A percentile compares a stretch with the other conserved stretches of the same genome.
These are phyloP conservation scores for Dolomedes plantarius DNA, from an alignment of 2,888 invertebrate genomes.

Conservation along the genomic window DNA sequence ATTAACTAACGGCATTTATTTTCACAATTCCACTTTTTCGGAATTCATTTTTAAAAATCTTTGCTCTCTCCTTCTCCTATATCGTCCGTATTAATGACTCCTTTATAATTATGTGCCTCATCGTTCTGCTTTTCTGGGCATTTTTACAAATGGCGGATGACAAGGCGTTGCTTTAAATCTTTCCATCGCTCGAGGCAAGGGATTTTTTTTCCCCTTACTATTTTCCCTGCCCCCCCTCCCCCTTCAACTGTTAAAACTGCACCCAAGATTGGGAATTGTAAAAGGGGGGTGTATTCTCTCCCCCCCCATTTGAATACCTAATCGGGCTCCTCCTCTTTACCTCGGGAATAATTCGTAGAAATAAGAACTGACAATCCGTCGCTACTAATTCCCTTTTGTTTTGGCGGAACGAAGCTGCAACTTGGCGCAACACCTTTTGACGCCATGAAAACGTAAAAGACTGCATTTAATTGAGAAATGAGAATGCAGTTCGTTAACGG, in stretches of 20 bases:
- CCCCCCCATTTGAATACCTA: slow-evolving; percentile 59
- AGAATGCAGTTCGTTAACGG: slow-evolving; percentile 60
- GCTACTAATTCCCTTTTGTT: slow-evolving; percentile 66
- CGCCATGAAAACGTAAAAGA: slow-evolving; percentile 32
- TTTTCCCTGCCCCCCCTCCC: neutral
- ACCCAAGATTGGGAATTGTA: slow-evolving; percentile 21
- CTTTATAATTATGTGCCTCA: slow-evolving; percentile 57
- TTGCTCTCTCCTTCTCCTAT: neutral
- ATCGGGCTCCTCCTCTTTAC: slow-evolving; percentile 39
- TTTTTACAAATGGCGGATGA: slow-evolving; percentile 59
- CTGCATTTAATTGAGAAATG: slow-evolving; percentile 69
- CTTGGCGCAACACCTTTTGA: slow-evolving; percentile 49
- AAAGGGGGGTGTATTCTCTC: neutral
- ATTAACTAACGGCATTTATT: slow-evolving; percentile 18
- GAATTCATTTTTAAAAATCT: slow-evolving; percentile 14
- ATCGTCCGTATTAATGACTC: slow-evolving; percentile 47
- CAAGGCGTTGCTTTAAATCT: slow-evolving; percentile 56
- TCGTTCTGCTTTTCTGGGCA: slow-evolving; percentile 51
- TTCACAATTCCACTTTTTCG: slow-evolving; percentile 2
- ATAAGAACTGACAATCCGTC: slow-evolving; percentile 67
- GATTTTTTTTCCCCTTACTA: neutral
- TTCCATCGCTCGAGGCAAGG: neutral
- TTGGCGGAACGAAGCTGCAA: slow-evolving; percentile 31
- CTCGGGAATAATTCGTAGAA: slow-evolving; percentile 52
- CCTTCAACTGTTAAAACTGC: slow-evolving; percentile 10